A percentile compares a stretch with the other conserved stretches of the same genome.
Conservation (phyloP, 2,888 invertebrate genomes). For the Prenolepis imparis region DNA sequence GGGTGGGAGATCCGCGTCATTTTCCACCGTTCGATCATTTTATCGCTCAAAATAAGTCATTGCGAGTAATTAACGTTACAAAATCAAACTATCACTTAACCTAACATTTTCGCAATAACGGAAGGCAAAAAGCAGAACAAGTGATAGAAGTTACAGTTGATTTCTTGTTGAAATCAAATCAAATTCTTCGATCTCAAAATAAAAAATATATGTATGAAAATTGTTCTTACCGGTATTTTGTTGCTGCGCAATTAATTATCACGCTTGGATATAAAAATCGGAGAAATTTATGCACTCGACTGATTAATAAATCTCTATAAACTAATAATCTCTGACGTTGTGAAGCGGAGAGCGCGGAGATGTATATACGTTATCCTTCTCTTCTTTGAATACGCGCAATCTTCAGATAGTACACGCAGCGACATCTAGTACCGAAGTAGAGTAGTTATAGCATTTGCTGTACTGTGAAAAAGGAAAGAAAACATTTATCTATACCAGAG, state of each 20-base stretch:
- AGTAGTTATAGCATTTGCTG: background rate
- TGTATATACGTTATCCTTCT: no score
- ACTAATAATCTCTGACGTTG: no score
- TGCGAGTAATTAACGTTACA: conserved; percentile 20
- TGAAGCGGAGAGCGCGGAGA: no score
- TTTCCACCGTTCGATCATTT: conserved; percentile 23
- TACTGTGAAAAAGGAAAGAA: background rate
- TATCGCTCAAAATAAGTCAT: background rate
- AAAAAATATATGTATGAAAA: background rate
- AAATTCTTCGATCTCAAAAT: background rate
- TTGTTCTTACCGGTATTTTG: background rate
- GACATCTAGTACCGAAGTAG: conserved; percentile 3
- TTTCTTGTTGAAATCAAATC: background rate
- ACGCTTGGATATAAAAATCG: background rate
- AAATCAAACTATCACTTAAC: background rate
- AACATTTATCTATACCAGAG: background rate
- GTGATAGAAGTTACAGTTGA: background rate
- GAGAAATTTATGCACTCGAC: background rate
- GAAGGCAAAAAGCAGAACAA: background rate
- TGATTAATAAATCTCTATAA: background rate
- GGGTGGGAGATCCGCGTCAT: conserved; percentile 4
- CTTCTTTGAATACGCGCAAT: background rate
- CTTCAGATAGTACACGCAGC: background rate
- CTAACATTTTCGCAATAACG: conserved; percentile 30
- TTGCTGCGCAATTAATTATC: background rate